phyloP scores from a whole-genome alignment of 2,888 invertebrate genomes.

The Schizotus pectinicornis region DNA sequence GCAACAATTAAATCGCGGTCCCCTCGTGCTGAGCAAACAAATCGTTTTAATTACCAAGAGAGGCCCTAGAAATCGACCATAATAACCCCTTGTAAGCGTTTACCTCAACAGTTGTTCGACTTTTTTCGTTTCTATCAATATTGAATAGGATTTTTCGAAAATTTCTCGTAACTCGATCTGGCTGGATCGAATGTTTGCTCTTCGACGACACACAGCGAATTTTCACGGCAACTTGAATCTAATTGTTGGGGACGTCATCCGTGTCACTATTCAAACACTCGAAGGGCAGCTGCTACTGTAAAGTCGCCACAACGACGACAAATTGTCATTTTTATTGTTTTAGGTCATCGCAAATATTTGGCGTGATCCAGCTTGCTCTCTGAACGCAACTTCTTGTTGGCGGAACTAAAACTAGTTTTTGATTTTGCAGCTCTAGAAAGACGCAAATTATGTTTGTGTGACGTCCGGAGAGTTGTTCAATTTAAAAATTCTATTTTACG shows the following conservation, averaged over 20 bases:
- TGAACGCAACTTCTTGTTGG: too few relatives aligned
- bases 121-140: too few relatives aligned
- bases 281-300: constrained; percentile 12
- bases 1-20: constrained; percentile 10
- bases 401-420: too few relatives aligned
- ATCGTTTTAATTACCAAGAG: constrained; percentile 32
- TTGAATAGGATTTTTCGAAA: background rate
- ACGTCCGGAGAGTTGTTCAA: constrained; percentile 15
- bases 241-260: constrained; percentile 41
- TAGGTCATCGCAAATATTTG: constrained; percentile 13
- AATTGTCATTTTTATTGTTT: constrained; percentile 18
- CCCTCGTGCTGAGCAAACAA: constrained; percentile 27
- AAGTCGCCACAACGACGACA: constrained; percentile 7
- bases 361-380: too few relatives aligned
- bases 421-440: too few relatives aligned
- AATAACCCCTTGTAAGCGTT: too few relatives aligned
- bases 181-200: background rate
- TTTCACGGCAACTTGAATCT: constrained; percentile 50
- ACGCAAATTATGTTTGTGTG: constrained; percentile 14
- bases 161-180: background rate
- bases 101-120: too few relatives aligned
- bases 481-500: constrained; percentile 35
- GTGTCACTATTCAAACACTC: constrained; percentile 21
- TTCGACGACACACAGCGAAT: constrained; percentile 21
- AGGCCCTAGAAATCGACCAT: constrained; percentile 23